Base-by-base conservation (phyloP, 2,888 invertebrate genomes). In the Peribatodes rhomboidaria region DNA sequence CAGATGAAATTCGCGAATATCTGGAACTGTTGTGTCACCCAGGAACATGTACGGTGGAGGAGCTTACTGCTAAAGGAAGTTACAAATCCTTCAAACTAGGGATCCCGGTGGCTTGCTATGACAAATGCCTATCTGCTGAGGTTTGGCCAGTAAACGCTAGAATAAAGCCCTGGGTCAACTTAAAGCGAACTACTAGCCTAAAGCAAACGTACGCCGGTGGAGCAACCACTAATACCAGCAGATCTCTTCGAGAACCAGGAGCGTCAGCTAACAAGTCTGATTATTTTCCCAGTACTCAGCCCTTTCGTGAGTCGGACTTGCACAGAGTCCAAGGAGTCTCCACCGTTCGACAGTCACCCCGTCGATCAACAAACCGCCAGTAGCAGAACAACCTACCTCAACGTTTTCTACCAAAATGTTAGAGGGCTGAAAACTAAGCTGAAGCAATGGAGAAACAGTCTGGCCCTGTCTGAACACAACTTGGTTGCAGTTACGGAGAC, bases 81-180 rank as follows among this genome's bases (percentile, higher is more conserved):
- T 57, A 57, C 16, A 57, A 57, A 22, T 58, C 49, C 1, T 49
- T 14, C 9, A 42, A 55, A 33, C 14, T 55, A 8, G 39, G 47
- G 13, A 27, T 57, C 7, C 57, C 57, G 1, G 2, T 22, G 0
- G 20, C 37, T 4, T n/a, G 14, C 7, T 57, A 47, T 22, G 37
- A 47, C 0, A 47, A 8, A 16, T 47, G 57, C 9, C 22, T 37
- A 0, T 46, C 57, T 0, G 14, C 0, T 0, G 35, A 56, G 6
- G 10, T 44, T 4, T 46, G 56, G 56, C 46, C 56, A 0, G 4
- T 37, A n/a, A 46, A 56, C 10, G 56, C 56, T 1, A 31, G 56
- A 7, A 56, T 56, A 7, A 56, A 56, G n/a, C 4, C 35, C 1
- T 56, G 56, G 56, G 16, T 56, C n/a, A 52, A 33, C 18, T 1